Conservation (phyloP, 2,113 vertebrate species). For the Prionailurus viverrinus region DNA sequence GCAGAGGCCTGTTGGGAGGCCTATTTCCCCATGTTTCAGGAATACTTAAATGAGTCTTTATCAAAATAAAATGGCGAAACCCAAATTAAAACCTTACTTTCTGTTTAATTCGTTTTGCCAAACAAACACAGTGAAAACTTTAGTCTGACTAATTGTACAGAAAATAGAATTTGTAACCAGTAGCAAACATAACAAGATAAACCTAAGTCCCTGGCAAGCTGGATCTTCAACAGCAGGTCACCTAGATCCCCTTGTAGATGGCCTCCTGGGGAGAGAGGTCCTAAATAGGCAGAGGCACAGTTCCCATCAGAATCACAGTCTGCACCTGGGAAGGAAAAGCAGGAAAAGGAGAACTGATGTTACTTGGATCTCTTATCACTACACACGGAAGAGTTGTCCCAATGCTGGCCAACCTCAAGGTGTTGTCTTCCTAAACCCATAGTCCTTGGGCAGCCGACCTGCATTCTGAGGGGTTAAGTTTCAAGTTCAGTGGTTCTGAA, state of each 20-base stretch:
- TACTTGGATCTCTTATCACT: conserved; percentile 77
- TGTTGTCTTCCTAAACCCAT: conserved; percentile 54
- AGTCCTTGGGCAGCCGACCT: conserved; percentile 58
- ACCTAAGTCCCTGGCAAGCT: conserved; percentile 81
- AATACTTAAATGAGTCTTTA: conserved; percentile 30
- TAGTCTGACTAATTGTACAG: conserved; percentile 85
- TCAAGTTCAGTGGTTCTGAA: conserved; percentile 76
- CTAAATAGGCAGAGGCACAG: conserved; percentile 63
- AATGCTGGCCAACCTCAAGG: conserved; percentile 71
- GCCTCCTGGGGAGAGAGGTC: conserved; percentile 46
- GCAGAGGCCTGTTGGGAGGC: neutral
- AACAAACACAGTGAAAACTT: conserved; percentile 86
- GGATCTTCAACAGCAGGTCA: conserved; percentile 74
- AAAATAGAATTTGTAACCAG: conserved; percentile 86
- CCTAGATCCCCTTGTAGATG: conserved; percentile 63
- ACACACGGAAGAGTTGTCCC: conserved; percentile 66
- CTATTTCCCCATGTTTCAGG: conserved; percentile 35
- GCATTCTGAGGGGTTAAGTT: conserved; percentile 60
- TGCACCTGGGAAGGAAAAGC: conserved; percentile 66
- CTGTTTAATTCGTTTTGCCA: conserved; percentile 84
- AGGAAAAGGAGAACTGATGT: conserved; percentile 67
- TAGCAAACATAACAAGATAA: conserved; percentile 85
- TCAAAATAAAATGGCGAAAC: conserved; percentile 78
- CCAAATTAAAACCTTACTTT: conserved; percentile 85
- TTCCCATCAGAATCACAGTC: conserved; percentile 72